phyloP scores from a whole-genome alignment of 2,797 vertebrate genomes.

The Helostoma temminkii region DNA sequence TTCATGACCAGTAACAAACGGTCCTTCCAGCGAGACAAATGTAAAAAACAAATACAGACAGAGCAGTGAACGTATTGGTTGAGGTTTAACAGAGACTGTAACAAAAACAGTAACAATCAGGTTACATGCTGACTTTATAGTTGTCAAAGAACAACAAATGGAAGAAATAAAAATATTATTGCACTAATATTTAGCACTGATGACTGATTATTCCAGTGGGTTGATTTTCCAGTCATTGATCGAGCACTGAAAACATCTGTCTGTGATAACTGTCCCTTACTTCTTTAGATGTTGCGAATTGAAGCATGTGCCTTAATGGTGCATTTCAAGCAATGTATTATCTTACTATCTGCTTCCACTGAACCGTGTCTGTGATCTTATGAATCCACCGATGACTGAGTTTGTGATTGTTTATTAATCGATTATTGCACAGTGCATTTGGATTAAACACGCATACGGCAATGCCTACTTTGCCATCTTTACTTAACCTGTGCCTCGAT shows the following conservation, averaged over 20 bases:
- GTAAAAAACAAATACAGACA: too few species aligned
- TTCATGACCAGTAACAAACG: too few species aligned
- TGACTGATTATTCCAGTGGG: conserved; percentile 18
- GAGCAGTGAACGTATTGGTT: not conserved
- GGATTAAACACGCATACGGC: not conserved
- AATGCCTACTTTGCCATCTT: not conserved
- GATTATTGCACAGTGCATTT: not conserved
- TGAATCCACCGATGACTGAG: conserved; percentile 11
- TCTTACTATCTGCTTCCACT: conserved; percentile 32
- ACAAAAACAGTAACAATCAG: not conserved
- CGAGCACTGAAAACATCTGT: conserved; percentile 17
- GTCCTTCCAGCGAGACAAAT: too few species aligned
- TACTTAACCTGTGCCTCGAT: not conserved
- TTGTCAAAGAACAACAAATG: not conserved
- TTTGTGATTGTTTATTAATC: too few species aligned
- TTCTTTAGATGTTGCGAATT: conserved; percentile 25
- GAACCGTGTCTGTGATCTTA: not conserved
- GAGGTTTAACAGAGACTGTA: not conserved
- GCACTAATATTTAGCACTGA: conserved; percentile 3
- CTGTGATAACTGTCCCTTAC: conserved; percentile 29
- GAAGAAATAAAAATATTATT: too few species aligned
- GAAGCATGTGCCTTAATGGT: conserved; percentile 29
- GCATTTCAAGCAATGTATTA: not conserved
- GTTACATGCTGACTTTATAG: not conserved
- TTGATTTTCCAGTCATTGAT: conserved; percentile 34